These are phyloP conservation scores for Pterobdella sp. DNA, from an alignment of 2,888 invertebrate species.

Conservation along the genomic window DNA sequence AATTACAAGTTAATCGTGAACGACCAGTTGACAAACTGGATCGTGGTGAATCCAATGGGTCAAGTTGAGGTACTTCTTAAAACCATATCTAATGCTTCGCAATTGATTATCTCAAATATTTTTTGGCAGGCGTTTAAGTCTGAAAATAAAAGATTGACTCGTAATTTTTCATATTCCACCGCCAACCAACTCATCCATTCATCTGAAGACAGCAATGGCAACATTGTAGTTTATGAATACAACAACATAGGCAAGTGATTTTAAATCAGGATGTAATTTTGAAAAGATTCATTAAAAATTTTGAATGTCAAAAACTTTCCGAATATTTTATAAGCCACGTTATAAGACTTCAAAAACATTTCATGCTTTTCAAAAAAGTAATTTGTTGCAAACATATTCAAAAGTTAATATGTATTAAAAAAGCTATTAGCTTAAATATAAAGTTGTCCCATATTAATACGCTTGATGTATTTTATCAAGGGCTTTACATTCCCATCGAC, in stretches of 20 bases:
- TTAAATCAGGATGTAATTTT: too few species aligned
- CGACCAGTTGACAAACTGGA: conserved; percentile 41
- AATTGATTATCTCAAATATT: background rate
- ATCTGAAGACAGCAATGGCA: conserved; percentile 52
- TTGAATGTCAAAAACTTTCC: too few species aligned
- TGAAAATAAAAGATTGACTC: background rate
- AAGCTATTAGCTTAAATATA: too few species aligned
- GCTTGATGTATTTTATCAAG: too few species aligned
- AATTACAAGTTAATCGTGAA: conserved; percentile 38
- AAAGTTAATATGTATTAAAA: too few species aligned
- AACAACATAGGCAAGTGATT: conserved; percentile 65
- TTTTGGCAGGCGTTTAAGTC: background rate
- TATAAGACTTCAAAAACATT: too few species aligned
- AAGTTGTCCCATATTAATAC: too few species aligned
- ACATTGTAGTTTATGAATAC: conserved; percentile 68
- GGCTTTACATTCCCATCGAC: too few species aligned
- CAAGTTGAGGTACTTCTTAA: conserved; percentile 77
- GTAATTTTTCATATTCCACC: conserved; percentile 43
- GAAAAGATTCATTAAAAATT: too few species aligned
- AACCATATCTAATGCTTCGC: background rate
- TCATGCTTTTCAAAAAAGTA: too few species aligned
- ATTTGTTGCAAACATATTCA: too few species aligned
- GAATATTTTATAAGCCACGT: too few species aligned
- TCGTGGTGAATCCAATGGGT: conserved; percentile 84
- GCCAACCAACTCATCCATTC: conserved; percentile 71